Evolutionary conservation across 2,888 invertebrate species (phyloP).

Genomic region (Tachina fera): DNA sequence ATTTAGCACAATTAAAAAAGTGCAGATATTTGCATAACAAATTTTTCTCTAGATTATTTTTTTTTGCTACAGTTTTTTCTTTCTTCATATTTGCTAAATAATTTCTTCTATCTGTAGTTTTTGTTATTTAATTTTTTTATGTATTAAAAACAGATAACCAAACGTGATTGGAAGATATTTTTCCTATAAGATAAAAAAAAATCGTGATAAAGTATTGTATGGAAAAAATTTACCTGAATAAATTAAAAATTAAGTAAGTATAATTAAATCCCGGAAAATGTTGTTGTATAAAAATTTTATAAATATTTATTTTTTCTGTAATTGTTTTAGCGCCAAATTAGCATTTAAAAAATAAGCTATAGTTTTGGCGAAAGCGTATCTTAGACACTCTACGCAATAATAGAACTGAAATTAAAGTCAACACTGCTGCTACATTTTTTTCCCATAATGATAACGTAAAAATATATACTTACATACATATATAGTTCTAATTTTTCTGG

Average conservation of each 20-base stretch:
- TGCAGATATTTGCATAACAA: constrained; percentile 48
- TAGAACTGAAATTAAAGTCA: too few relatives aligned
- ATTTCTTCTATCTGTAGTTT: constrained; percentile 6
- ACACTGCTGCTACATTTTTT: too few relatives aligned
- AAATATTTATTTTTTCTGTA: constrained; percentile 17
- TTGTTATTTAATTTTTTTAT: not conserved
- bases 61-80: constrained; percentile 37
- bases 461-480: too few relatives aligned
- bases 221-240: constrained; percentile 20
- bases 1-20: constrained; percentile 18
- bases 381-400: too few relatives aligned
- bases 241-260: constrained; percentile 13
- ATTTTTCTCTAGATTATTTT: not conserved
- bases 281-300: constrained; percentile 17
- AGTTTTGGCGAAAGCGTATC: too few relatives aligned
- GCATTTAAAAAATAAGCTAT: not conserved
- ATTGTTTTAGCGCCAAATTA: constrained; percentile 13
- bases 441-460: too few relatives aligned
- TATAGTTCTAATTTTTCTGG: too few relatives aligned
- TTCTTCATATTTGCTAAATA: not conserved
- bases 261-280: constrained; percentile 37
- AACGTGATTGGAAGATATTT: constrained; percentile 40
- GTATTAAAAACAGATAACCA: not conserved
- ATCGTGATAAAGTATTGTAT: constrained; percentile 26
- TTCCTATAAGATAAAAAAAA: constrained; percentile 41